Conservation (phyloP, 2,113 vertebrate species). For the Daubentonia madagascariensis region DNA sequence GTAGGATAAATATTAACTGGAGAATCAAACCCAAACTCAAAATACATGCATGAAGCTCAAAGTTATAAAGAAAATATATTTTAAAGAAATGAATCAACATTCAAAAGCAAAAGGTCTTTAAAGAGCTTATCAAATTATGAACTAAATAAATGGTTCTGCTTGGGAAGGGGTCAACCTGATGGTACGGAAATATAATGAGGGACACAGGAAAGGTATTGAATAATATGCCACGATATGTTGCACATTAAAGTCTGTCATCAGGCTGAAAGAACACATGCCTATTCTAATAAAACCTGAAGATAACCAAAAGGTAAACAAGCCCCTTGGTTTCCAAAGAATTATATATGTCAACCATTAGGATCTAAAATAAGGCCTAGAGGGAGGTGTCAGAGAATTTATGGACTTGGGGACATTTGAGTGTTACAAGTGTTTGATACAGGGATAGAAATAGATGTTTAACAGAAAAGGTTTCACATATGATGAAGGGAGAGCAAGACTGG, state of each 20-base stretch:
- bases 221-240: slow-evolving; percentile 22
- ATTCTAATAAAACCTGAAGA: slow-evolving; percentile 1
- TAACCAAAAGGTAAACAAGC: slow-evolving; percentile 43
- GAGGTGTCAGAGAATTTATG: slow-evolving; percentile 14
- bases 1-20: slow-evolving; percentile 71
- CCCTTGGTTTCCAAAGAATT: not conserved
- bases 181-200: not conserved
- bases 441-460: not conserved
- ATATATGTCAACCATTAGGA: not conserved
- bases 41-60: slow-evolving; percentile 39
- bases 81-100: slow-evolving; percentile 57
- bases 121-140: slow-evolving; percentile 63
- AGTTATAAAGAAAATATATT: slow-evolving; percentile 49
- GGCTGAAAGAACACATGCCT: slow-evolving; percentile 37
- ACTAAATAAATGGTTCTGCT: slow-evolving; percentile 35
- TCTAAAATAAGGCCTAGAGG: not conserved
- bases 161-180: slow-evolving; percentile 63
- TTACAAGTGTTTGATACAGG: not conserved
- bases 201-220: not conserved
- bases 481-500: not conserved
- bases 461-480: not conserved
- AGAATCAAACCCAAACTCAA: slow-evolving; percentile 70
- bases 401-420: not conserved
- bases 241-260: slow-evolving; percentile 28
- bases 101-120: slow-evolving; percentile 58